Percentiles rank a stretch among this genome's conserved stretches.
These are phyloP conservation scores for Ctenopoma kingsleyae DNA, from an alignment of 2,797 vertebrate species.

Conservation along the genomic window DNA sequence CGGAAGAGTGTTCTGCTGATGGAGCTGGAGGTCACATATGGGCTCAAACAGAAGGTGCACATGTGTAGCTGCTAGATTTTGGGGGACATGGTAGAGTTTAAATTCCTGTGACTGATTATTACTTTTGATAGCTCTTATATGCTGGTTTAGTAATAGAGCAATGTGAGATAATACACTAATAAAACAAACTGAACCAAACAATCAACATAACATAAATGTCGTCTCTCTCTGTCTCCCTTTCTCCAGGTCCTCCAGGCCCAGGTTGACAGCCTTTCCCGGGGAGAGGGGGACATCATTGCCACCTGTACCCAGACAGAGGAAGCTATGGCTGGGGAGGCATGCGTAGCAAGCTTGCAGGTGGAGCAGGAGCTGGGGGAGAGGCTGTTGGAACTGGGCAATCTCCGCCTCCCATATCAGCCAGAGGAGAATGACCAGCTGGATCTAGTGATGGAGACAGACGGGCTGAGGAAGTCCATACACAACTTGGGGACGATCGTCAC, in stretches of 20 bases:
- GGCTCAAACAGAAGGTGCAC: conserved; percentile 96
- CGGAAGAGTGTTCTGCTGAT: conserved; percentile 97
- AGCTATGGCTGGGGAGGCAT: conserved; percentile 89
- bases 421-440: conserved; percentile 97
- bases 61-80: background rate
- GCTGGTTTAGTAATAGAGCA: background rate
- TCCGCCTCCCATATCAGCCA: conserved; percentile 89
- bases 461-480: conserved; percentile 95
- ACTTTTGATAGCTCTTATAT: background rate
- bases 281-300: conserved; percentile 89
- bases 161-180: background rate
- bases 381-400: conserved; percentile 86
- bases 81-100: background rate
- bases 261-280: conserved; percentile 89
- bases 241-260: conserved; percentile 94
- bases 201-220: rapidly evolving
- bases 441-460: conserved; percentile 94
- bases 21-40: conserved; percentile 97
- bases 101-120: background rate
- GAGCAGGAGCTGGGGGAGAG: conserved; percentile 91
- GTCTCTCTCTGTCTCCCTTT: background rate
- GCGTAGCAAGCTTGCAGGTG: conserved; percentile 87
- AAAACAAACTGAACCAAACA: background rate
- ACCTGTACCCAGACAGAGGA: conserved; percentile 90
- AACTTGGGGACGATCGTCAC: conserved; percentile 96